These are phyloP conservation scores for Ectemnius cavifrons DNA, from an alignment of 2,888 invertebrate genomes.

Conservation along the genomic window DNA sequence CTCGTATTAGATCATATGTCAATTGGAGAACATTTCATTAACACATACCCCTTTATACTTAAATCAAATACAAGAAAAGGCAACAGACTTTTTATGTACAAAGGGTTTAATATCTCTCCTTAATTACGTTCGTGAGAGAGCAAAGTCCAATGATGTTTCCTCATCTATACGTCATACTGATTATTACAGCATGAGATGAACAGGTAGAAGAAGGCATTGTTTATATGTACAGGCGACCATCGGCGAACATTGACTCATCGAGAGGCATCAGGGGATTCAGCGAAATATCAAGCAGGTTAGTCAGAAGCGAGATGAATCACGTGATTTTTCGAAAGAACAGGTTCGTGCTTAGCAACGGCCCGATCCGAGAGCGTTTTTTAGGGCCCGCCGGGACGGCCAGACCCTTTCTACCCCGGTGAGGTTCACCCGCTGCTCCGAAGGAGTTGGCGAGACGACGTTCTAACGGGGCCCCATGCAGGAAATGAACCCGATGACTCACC, in stretches of 20 bases:
- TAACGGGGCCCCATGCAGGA: conserved; percentile 37
- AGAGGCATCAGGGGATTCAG: conserved; percentile 54
- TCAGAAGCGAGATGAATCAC: conserved; percentile 68
- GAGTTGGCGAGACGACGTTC: conserved; percentile 48
- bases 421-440: neutral
- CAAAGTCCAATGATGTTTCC: too few species aligned
- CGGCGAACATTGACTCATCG: conserved; percentile 66
- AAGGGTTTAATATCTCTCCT: too few species aligned
- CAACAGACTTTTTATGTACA: too few species aligned
- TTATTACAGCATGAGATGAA: too few species aligned
- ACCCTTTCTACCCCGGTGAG: conserved; percentile 22
- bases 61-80: too few species aligned
- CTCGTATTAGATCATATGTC: too few species aligned
- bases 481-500: conserved; percentile 64
- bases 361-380: conserved; percentile 43
- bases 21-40: too few species aligned
- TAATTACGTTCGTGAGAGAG: too few species aligned
- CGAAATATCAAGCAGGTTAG: conserved; percentile 58
- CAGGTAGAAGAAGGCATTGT: conserved; percentile 44
- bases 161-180: too few species aligned
- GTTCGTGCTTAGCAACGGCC: conserved; percentile 61
- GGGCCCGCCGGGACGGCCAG: conserved; percentile 29
- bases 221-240: conserved; percentile 39
- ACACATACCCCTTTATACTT: too few species aligned
- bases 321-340: conserved; percentile 67